A percentile compares a stretch with the other conserved stretches of the same genome.
phyloP scores from a whole-genome alignment of 2,888 invertebrate genomes.

The Eueremaeus valkanovi region DNA sequence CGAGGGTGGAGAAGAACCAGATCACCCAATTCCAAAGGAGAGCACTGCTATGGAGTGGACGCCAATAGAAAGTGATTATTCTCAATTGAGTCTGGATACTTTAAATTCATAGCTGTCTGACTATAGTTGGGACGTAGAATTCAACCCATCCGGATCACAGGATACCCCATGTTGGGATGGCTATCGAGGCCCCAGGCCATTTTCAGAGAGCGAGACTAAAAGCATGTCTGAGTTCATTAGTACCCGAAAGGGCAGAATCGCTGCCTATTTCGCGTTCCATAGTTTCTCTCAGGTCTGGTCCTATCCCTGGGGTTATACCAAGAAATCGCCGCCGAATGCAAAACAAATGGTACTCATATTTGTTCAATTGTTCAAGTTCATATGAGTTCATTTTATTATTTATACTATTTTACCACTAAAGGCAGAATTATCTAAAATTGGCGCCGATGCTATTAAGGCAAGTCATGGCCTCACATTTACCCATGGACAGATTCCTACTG shows the following conservation, averaged over 20 bases:
- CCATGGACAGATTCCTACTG: conserved; percentile 13
- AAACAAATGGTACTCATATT: conserved; percentile 38
- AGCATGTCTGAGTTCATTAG: conserved; percentile 48
- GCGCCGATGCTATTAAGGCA: neutral
- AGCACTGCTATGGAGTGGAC: conserved; percentile 48
- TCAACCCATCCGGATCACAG: conserved; percentile 49
- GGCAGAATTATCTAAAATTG: conserved; percentile 46
- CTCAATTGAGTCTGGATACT: neutral
- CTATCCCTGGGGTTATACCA: conserved; percentile 44
- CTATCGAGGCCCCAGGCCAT: conserved; percentile 52
- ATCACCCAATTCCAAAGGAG: neutral
- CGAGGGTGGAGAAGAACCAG: conserved; percentile 51
- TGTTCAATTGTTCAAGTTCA: too few species aligned
- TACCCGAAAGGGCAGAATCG: conserved; percentile 5
- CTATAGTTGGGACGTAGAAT: conserved; percentile 46
- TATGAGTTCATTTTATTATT: too few species aligned
- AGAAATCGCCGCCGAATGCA: conserved; percentile 40
- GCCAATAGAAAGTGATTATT: conserved; percentile 48
- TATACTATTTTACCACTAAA: neutral
- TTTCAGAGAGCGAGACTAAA: conserved; percentile 53
- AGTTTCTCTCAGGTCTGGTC: conserved; percentile 46
- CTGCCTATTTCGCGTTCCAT: conserved; percentile 45
- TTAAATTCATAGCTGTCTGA: neutral
- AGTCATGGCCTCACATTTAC: conserved; percentile 17
- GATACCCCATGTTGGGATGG: conserved; percentile 52